These are phyloP conservation scores for Benthosema pterotum DNA, from an alignment of 2,797 vertebrate species.

Conservation along the genomic window DNA sequence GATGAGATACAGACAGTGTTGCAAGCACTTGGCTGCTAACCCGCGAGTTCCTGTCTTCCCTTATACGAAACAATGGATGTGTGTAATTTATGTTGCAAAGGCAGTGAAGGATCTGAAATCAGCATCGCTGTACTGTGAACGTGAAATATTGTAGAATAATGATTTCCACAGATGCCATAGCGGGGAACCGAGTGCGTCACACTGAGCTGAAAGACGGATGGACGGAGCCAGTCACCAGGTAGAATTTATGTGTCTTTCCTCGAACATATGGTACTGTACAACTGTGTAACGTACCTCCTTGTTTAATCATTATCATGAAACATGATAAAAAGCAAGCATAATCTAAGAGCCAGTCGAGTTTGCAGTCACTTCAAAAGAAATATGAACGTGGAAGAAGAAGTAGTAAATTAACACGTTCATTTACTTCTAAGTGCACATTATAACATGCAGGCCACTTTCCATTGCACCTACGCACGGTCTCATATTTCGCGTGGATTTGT, in stretches of 20 bases:
- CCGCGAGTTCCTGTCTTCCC: background rate
- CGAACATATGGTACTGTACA: background rate
- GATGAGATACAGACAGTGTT: conserved; percentile 19
- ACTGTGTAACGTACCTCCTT: background rate
- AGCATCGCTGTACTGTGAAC: too few species aligned
- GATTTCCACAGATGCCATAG: too few species aligned
- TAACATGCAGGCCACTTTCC: too few species aligned
- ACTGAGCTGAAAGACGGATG: background rate
- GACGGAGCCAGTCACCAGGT: background rate
- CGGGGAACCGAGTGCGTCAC: background rate
- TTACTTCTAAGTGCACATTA: too few species aligned
- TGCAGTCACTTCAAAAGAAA: too few species aligned
- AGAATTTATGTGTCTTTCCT: background rate
- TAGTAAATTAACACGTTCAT: too few species aligned
- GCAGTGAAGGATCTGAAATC: too few species aligned
- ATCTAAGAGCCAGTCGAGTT: background rate
- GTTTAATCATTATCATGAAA: background rate
- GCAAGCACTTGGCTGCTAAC: too few species aligned
- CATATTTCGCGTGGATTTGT: too few species aligned
- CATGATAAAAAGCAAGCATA: background rate
- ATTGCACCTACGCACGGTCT: too few species aligned
- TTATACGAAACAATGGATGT: background rate
- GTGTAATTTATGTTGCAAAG: background rate
- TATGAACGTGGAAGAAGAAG: too few species aligned
- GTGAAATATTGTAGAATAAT: too few species aligned